Percentiles rank a stretch among this genome's conserved stretches.
Conservation (phyloP, 2,113 vertebrate species). For the Colistium nudipinnis region DNA sequence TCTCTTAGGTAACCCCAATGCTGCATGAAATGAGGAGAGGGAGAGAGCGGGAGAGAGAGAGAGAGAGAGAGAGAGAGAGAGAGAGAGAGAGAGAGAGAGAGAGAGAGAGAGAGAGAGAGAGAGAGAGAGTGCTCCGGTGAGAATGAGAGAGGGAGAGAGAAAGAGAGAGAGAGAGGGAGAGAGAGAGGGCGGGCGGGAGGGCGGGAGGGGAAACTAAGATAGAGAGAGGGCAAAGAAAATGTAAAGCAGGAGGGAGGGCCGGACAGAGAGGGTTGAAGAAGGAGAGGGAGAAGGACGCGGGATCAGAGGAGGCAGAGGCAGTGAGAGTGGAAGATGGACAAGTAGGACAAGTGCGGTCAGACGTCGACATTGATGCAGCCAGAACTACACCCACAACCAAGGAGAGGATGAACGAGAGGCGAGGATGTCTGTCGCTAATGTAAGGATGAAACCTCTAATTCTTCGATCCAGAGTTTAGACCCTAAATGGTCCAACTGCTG, state of each 20-base stretch:
- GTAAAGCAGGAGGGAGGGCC: constrained; percentile 72
- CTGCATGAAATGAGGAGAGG: constrained; percentile 84
- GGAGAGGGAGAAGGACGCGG: constrained; percentile 71
- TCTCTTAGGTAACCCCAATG: constrained; percentile 87
- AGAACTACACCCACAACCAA: constrained; percentile 44
- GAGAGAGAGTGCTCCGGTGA: constrained; percentile 63
- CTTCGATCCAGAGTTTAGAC: constrained; percentile 43
- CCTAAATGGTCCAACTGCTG: constrained; percentile 38
- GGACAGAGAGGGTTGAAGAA: constrained; percentile 76
- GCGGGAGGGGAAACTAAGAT: constrained; percentile 5
- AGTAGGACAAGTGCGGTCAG: constrained; percentile 68
- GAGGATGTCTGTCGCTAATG: constrained; percentile 48
- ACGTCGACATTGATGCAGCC: constrained; percentile 54
- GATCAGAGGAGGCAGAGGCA: constrained; percentile 65
- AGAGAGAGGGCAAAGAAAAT: constrained; percentile 67
- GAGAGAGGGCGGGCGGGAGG: constrained; percentile 55
- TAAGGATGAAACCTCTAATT: constrained; percentile 67
- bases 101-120: constrained; percentile 8
- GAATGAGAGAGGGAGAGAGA: constrained; percentile 71
- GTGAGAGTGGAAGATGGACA: constrained; percentile 70
- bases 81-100: constrained; percentile 60
- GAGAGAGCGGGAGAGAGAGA: constrained; percentile 67
- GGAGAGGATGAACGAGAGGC: constrained; percentile 27
- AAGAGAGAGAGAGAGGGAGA: constrained; percentile 78
- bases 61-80: constrained; percentile 59